phyloP scores from a whole-genome alignment of 2,113 vertebrate genomes.

The Nanorana parkeri region DNA sequence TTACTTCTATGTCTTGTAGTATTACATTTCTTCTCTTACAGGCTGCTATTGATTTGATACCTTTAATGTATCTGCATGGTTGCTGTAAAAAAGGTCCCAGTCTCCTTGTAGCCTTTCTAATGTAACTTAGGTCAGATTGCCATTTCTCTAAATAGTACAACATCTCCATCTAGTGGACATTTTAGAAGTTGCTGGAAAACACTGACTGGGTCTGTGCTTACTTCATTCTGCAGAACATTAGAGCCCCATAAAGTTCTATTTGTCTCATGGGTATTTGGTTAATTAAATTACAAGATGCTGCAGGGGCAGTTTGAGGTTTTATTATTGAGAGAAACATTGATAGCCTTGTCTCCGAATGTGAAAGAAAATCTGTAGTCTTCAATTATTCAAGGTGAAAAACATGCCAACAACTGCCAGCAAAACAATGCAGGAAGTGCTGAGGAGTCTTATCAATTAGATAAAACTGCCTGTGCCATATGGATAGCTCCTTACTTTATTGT shows the following conservation, averaged over 20 bases:
- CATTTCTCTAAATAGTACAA: not conserved
- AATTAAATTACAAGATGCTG: slow-evolving; percentile 52
- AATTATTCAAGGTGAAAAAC: slow-evolving; percentile 47
- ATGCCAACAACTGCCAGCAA: not conserved
- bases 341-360: slow-evolving; percentile 40
- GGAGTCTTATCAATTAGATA: slow-evolving; percentile 42
- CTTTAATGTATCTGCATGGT: too few species aligned
- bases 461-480: slow-evolving; percentile 26
- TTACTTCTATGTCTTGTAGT: too few species aligned
- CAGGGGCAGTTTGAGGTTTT: slow-evolving; percentile 21
- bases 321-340: slow-evolving; percentile 45
- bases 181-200: not conserved
- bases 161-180: slow-evolving; percentile 24
- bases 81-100: too few species aligned
- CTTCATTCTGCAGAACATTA: slow-evolving; percentile 19
- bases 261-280: slow-evolving; percentile 29
- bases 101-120: too few species aligned
- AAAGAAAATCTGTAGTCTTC: slow-evolving; percentile 51
- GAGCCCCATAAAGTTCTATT: slow-evolving; percentile 44
- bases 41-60: too few species aligned
- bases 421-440: slow-evolving; percentile 13
- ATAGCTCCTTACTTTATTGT: slow-evolving; percentile 11
- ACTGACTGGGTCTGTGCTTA: too few species aligned
- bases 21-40: too few species aligned
- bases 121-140: too few species aligned